Evolutionary conservation across 2,797 vertebrate genomes (phyloP).

Genomic region (Melanotaenia trifasciata): DNA sequence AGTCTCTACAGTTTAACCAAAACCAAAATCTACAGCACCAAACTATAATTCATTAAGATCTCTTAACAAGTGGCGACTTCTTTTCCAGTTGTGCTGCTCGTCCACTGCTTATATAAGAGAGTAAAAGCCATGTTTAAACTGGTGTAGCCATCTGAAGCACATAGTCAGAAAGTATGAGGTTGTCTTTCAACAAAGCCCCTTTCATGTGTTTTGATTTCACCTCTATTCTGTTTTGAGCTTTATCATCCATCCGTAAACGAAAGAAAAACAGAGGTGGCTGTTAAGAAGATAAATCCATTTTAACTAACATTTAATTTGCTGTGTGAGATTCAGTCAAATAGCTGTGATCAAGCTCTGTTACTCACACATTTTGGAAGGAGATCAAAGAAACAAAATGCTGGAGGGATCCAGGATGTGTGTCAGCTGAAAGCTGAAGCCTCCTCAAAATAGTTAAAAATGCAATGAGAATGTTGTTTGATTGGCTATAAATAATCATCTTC

Average conservation of each 20-base stretch:
- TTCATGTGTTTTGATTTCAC: not conserved
- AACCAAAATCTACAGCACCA: not conserved
- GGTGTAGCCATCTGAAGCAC: not conserved
- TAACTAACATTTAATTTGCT: not conserved
- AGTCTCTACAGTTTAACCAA: not conserved
- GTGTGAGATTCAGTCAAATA: not conserved
- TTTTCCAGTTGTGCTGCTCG: not conserved
- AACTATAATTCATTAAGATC: not conserved
- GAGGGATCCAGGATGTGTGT: constrained; percentile 9
- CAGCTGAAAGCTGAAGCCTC: not conserved
- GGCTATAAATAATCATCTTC: constrained; percentile 34
- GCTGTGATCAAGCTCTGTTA: not conserved
- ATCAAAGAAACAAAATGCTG: constrained; percentile 6
- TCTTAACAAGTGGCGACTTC: not conserved
- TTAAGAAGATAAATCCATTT: not conserved
- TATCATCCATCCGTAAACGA: not conserved
- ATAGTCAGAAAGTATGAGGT: not conserved
- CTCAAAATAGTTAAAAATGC: constrained; percentile 7
- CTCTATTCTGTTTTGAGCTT: not conserved
- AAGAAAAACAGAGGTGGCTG: not conserved
- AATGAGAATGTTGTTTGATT: constrained; percentile 35
- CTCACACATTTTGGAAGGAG: not conserved
- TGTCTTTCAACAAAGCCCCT: not conserved
- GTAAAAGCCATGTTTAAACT: not conserved
- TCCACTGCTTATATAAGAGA: not conserved